Evolutionary conservation across 2,888 invertebrate genomes (phyloP), one percentile per base, ranked within the genome.

Genomic region (Nomada fabriciana): DNA sequence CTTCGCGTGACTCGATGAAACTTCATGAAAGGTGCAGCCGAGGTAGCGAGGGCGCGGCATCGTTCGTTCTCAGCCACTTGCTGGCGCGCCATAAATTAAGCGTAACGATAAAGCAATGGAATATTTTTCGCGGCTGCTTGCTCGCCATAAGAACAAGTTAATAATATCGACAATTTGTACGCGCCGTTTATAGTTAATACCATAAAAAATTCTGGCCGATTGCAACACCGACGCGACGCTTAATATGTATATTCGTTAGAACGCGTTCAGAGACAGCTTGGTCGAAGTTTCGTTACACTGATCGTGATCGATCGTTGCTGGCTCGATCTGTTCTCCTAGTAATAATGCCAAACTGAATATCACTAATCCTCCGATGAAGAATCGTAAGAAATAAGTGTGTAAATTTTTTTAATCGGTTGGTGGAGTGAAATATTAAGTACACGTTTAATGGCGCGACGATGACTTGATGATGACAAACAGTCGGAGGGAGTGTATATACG

Each of bases 41-140:
- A 15, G 29, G 68, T 43, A 61, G 43, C 52, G 76, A 79, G 55
- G 70, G 57, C 69, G 64, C 77, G 65, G 77, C 63, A 60, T 68
- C 52, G 74, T 59, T 59, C 78, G 76, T 57, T 79, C 70, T 52
- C 76, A 57, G 76, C 64, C 65, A 60, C 64, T 72, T 60, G 64
- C 59, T 18, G 52, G 76, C 63, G 59, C 47, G 52, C 52, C 69
- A 70, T 79, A 76, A 79, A 79, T 76, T 79, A 79, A 79, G 59
- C 69, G 47, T 64, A 70, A 79, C 76, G 79, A 70, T 79, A 79
- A 79, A 79, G 76, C 77, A 57, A 76, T 76, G 59, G 79, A 76
- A 79, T 60, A 69, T 64, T 70, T 78, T 78, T 70, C 64, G 50
- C 70, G 20, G 43, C 15, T 7, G 20, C 20, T n/a, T 18, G 52